Evolutionary conservation across 2,888 invertebrate species (phyloP), one percentile per base, ranked within the genome.

Genomic region (Drosophila greeni): DNA sequence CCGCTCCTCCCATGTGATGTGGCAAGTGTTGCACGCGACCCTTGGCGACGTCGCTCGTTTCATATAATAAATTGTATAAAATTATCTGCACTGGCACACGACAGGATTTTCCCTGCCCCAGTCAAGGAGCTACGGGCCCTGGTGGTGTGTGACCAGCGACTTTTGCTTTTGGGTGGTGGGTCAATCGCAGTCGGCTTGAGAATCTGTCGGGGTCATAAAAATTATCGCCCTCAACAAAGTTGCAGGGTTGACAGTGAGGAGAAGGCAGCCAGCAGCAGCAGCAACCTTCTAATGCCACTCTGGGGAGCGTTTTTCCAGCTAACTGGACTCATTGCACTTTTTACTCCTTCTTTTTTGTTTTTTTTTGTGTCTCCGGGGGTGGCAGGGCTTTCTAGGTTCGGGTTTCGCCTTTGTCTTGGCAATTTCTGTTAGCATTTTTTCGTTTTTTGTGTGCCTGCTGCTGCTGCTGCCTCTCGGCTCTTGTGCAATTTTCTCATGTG

Each of bases 1-100:
- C 40, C 24, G 26, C 59, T 33, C 39, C 16, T 20, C 34, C 36
- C 59, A 40, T 47, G 54, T 54, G 61, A 74, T 77, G 82, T 77
- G 79, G 79, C 79, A 79, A 79, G 79, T 79, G 79, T 82, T 79
- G 79, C 79, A 79, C 79, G 79, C 79, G 82, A 79, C 79, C 62
- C 57, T 59, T 76, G 74, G 75, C 80, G 66, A 65, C 66, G 75
- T 42, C 75, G 77, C 75, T 71, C 73, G 78, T 72, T 77, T 81
- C 43, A 62, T 62, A 77, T 79, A 79, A 79, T 79, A 79, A 79
- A 79, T 79, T 77, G 77, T 80, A 79, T 82, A 72, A 82, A 79
- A 79, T 79, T 79, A 82, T 79, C 79, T 79, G 47, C 59, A 73
- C 66, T 45, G 77, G 69, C 80, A 75, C 79, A 77, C 82, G 80